Conservation (phyloP, 2,888 invertebrate species). For the Alloscopus bannaensis region DNA sequence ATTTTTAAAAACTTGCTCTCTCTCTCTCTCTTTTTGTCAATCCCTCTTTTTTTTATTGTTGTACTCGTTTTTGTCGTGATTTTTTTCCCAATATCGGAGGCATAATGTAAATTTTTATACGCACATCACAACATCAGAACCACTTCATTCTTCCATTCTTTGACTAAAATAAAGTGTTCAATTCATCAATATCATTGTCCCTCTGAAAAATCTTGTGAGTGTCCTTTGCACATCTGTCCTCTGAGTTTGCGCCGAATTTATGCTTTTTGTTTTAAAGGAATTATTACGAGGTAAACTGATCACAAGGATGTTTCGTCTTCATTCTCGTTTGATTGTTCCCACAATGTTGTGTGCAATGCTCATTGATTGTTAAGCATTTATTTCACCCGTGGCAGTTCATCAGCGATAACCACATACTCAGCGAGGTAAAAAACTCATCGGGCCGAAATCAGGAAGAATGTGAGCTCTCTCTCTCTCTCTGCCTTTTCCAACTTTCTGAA, state of each 20-base stretch:
- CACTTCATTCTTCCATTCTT: no score
- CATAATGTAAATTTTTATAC: no score
- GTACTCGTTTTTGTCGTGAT: not conserved
- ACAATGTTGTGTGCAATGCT: conserved; percentile 6
- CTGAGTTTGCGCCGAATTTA: no score
- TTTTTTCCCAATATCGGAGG: not conserved
- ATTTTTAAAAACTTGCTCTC: not conserved
- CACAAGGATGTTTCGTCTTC: conserved; percentile 36
- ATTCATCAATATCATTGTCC: not conserved
- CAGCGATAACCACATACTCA: conserved; percentile 42
- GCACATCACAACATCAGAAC: not conserved
- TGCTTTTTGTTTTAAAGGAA: no score
- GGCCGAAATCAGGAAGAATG: conserved; percentile 22
- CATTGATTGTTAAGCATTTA: conserved; percentile 51
- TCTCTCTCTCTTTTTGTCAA: not conserved
- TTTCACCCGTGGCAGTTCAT: conserved; percentile 63
- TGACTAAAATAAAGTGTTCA: no score
- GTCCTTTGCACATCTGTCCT: conserved; percentile 7
- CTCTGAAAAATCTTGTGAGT: not conserved
- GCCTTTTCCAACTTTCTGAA: conserved; percentile 47
- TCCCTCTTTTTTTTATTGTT: not conserved
- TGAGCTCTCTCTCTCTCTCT: not conserved
- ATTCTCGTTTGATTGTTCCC: conserved; percentile 23
- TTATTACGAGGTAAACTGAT: conserved; percentile 25
- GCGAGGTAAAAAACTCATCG: conserved; percentile 6